Evolutionary conservation across 2,888 invertebrate genomes (phyloP).

Genomic region (Dicycla oo): DNA sequence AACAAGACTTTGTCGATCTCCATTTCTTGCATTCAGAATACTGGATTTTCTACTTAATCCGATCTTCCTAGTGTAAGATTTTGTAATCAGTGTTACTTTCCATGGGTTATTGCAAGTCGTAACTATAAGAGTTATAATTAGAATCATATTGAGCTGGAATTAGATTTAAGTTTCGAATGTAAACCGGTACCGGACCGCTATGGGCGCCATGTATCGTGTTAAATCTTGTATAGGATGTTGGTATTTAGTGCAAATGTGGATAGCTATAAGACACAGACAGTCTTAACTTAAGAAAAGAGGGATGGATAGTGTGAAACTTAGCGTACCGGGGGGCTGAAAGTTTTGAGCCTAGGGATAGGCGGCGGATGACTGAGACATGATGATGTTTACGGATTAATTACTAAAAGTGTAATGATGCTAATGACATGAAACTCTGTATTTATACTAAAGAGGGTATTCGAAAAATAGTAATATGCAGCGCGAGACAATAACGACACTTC

Average conservation of each 20-base stretch:
- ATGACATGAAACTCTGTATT: too few relatives aligned
- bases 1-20: slow-evolving; percentile 20
- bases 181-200: slow-evolving; percentile 64
- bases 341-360: too few relatives aligned
- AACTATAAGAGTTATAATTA: slow-evolving; percentile 60
- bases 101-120: slow-evolving; percentile 46
- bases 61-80: slow-evolving; percentile 19
- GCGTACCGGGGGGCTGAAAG: too few relatives aligned
- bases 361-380: too few relatives aligned
- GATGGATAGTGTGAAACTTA: not conserved
- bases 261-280: too few relatives aligned
- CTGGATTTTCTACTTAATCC: slow-evolving; percentile 31
- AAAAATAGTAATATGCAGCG: too few relatives aligned
- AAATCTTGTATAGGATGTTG: slow-evolving; percentile 36
- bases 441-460: too few relatives aligned
- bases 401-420: too few relatives aligned
- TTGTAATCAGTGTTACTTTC: slow-evolving; percentile 55
- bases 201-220: slow-evolving; percentile 54
- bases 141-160: slow-evolving; percentile 59
- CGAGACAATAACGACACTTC: too few relatives aligned
- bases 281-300: not conserved
- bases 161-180: slow-evolving; percentile 63
- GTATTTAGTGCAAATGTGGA: not conserved
- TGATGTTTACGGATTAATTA: too few relatives aligned
- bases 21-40: slow-evolving; percentile 25